These are phyloP conservation scores for Nyctalus aviator DNA, from an alignment of 2,797 vertebrate species.

Conservation along the genomic window DNA sequence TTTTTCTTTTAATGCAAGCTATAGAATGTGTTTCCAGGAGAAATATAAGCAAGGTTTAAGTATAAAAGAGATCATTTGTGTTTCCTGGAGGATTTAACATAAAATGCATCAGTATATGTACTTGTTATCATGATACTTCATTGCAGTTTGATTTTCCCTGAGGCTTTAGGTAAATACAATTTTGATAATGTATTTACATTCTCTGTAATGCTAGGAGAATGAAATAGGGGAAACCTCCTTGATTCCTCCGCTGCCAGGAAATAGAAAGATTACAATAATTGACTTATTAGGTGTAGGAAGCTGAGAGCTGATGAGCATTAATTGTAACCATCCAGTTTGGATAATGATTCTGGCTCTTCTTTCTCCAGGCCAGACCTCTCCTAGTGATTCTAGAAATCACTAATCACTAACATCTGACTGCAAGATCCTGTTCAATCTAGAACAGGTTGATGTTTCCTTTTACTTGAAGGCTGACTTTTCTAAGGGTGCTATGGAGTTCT, in stretches of 20 bases:
- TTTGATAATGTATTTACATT: not conserved
- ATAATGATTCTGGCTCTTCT: not conserved
- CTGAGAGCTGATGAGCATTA: not conserved
- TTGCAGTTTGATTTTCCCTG: conserved; percentile 1
- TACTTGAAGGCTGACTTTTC: conserved; percentile 14
- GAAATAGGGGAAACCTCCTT: not conserved
- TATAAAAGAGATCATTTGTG: not conserved
- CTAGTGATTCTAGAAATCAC: not conserved
- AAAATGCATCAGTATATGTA: not conserved
- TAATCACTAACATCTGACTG: not conserved
- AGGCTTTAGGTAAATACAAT: conserved; percentile 22
- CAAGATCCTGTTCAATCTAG: not conserved
- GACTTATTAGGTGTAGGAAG: not conserved
- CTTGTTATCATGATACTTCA: conserved; percentile 14
- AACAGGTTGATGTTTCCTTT: not conserved
- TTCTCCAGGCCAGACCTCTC: not conserved
- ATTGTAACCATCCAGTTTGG: not conserved
- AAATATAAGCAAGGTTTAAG: not conserved
- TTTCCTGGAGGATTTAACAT: not conserved
- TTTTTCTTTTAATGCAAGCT: not conserved
- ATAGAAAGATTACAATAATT: not conserved
- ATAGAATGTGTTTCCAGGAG: conserved; percentile 14
- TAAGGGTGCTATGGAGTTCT: not conserved
- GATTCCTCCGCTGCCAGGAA: not conserved
- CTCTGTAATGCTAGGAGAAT: not conserved